phyloP scores from a whole-genome alignment of 2,797 vertebrate species.

The Falco cherrug region DNA sequence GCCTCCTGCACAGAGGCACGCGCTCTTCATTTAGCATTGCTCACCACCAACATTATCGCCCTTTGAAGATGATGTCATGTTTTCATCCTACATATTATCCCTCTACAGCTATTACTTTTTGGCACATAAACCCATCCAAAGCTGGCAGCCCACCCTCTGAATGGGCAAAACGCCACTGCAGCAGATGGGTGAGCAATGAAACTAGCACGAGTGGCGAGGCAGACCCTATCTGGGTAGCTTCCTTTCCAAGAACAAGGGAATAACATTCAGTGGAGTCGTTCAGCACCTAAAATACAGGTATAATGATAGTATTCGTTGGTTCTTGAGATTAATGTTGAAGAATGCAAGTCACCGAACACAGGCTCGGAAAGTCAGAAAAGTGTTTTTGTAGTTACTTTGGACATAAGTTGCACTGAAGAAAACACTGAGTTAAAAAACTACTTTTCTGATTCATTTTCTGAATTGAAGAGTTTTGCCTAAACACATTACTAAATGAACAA shows the following conservation, averaged over 20 bases:
- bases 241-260: not conserved
- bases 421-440: not conserved
- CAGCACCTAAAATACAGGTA: not conserved
- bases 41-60: not conserved
- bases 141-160: not conserved
- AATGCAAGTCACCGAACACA: not conserved
- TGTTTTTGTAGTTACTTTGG: not conserved
- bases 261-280: not conserved
- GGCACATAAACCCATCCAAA: not conserved
- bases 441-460: not conserved
- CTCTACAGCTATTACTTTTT: not conserved
- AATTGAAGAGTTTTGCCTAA: not conserved
- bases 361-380: not conserved
- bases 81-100: not conserved
- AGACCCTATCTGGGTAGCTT: not conserved
- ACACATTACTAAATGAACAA: not conserved
- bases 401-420: not conserved
- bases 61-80: not conserved
- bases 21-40: not conserved
- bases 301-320: not conserved
- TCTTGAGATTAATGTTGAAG: not conserved
- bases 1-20: not conserved
- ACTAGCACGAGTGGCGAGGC: not conserved
- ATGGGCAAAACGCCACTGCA: not conserved
- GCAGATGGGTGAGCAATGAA: conserved; percentile 40